Evolutionary conservation across 1,140 invertebrate species (phyloP), one percentile per base, ranked within the genome.

Genomic region (Marisa cornuarietis): DNA sequence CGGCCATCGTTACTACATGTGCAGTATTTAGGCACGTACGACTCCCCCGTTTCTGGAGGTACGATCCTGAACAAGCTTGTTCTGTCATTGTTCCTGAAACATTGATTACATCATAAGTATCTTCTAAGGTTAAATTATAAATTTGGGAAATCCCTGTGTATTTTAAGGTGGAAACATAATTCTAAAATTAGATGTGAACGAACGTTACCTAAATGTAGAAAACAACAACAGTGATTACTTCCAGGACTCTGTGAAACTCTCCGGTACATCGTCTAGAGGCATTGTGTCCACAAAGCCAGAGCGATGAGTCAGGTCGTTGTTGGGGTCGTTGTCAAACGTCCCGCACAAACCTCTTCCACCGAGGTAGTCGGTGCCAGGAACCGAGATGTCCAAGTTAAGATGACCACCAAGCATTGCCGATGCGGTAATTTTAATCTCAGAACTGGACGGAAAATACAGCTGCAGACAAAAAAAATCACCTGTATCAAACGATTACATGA

Each of bases 201-300:
- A 42, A 42, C 2, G 6, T 6, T 42, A 42, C 6, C 31, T 42
- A 6, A 42, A 42, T 9, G 54, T 58, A 58, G 54, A 18, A 58
- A 58, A 58, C 16, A 58, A 68, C 65, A 68, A 11, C 1, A n/a
- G 65, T 51, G n/a, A 11, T 58, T 74, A 79, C 78, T 71, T 79
- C 78, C 78, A 79, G 26, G 71, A 69, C 62, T 79, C 78, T 22
- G 52, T 54, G 63, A 79, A 79, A 16, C n/a, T 24, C 20, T 65
- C 71, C n/a, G 78, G 78, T 14, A 74, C 71, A 65, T 61, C 51
- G 20, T 51, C 20, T 9, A 26, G 11, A 63, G 68, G 71, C 26
- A 73, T 54, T 26, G 61, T n/a, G 62, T 79, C 78, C 24, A 71
- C 71, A 52, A 7, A 54, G 22, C 78, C 78, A 73, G 63, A 54